Base-by-base conservation (phyloP, 2,113 vertebrate genomes). In the Takifugu bimaculatus region DNA sequence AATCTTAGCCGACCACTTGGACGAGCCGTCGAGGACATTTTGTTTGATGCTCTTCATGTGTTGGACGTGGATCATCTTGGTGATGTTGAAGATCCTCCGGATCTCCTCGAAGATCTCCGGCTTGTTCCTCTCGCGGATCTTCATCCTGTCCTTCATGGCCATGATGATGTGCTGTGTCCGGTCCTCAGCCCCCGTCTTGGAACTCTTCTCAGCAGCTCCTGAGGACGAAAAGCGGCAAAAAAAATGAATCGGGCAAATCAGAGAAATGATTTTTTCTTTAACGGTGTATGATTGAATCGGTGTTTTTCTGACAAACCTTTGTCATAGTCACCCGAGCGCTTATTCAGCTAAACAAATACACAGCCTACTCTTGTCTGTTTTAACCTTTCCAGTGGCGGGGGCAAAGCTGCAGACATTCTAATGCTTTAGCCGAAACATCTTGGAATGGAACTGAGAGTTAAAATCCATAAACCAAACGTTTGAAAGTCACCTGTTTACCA, bases 131-230 rank as follows among this genome's bases (percentile, higher is more conserved):
- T 99, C 97, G 0, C 96, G 92, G 72, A 98, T 98, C 82, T 98
- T 99, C 97, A 99, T 98, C 54, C 96, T 91, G 87, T 98, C 95
- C 79, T 97, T 99, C 95, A 99, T 96, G 27, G 96, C 94, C 88
- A 94, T 96, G 85, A 98, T 98, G 78, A 99, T 96, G 85, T 97
- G 96, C 81, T 94, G 95, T 0, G 95, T 99, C 43, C 94, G 88
- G 65, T 99, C 96, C 85, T 99, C 97, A 0, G 95, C 92, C 28
- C 97, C 97, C 0, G 95, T 96, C 79, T 98, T 98, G 0, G 90
- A 98, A 86, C 95, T 95, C 87, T 99, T 99, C 85, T 98, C 96
- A 0, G 95, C 97, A 4, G 97, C 97, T 81, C 97, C 97, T 99
- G 72, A 43, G 26, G 57, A 50, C 0, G 13, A 50, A 15, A 20